A percentile compares a stretch with the other conserved stretches of the same genome.
These are phyloP conservation scores for Heliocidaris tuberculata DNA, from an alignment of 35 echinoderm and acorn worm genomes.

Conservation along the genomic window DNA sequence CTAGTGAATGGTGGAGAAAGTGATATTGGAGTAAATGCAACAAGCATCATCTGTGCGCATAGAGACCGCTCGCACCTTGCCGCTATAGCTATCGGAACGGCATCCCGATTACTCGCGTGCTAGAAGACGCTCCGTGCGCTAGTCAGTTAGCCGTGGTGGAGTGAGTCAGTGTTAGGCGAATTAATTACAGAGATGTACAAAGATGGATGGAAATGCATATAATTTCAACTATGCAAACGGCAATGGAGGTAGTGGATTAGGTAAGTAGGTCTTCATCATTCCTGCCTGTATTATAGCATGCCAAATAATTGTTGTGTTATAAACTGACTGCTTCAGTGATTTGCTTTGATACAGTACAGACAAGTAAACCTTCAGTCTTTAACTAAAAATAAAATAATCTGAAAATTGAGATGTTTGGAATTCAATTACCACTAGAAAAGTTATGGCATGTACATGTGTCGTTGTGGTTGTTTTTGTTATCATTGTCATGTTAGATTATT, in stretches of 20 bases:
- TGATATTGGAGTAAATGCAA: background rate
- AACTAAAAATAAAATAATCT: too few relatives aligned
- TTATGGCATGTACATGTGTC: too few relatives aligned
- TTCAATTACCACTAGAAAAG: too few relatives aligned
- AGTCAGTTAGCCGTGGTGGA: too few relatives aligned
- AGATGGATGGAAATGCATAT: conserved; percentile 24
- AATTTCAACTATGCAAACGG: conserved; percentile 15
- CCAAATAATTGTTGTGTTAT: background rate
- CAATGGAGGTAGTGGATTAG: conserved; percentile 24
- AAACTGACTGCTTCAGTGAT: background rate
- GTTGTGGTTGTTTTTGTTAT: too few relatives aligned
- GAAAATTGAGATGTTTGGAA: too few relatives aligned
- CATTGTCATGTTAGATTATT: too few relatives aligned
- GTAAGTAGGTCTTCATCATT: background rate
- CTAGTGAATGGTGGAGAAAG: background rate
- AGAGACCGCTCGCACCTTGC: background rate
- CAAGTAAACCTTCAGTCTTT: too few relatives aligned
- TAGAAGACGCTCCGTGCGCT: background rate
- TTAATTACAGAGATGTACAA: background rate
- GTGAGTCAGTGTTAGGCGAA: background rate
- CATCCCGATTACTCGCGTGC: background rate
- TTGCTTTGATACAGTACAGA: too few relatives aligned
- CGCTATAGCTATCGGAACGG: background rate
- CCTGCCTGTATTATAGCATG: background rate
- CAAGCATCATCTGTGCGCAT: background rate